A percentile compares a stretch with the other conserved stretches of the same genome.
phyloP scores from a whole-genome alignment of 2,888 invertebrate species.

The Amiota communis region DNA sequence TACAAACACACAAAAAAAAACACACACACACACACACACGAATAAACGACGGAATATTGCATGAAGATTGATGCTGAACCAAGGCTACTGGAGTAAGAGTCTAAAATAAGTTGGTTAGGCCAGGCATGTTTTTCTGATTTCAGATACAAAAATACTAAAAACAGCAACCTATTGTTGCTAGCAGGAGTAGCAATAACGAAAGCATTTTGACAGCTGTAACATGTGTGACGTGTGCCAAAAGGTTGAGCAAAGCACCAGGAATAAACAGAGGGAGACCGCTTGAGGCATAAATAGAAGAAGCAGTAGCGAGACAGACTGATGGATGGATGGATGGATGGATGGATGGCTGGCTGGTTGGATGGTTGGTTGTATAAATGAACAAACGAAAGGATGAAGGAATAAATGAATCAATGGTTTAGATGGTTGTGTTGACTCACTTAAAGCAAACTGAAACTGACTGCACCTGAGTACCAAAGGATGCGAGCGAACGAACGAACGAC shows the following conservation, averaged over 20 bases:
- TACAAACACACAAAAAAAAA: background rate
- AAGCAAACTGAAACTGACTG: constrained; percentile 2
- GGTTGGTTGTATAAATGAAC: background rate
- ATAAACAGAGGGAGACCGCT: background rate
- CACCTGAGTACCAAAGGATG: constrained; percentile 28
- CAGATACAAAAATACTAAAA: background rate
- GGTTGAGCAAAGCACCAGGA: too few relatives aligned
- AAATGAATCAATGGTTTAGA: constrained; percentile 10
- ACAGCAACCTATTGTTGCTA: too few relatives aligned
- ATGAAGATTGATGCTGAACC: constrained; percentile 33
- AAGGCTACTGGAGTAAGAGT: too few relatives aligned
- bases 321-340: background rate
- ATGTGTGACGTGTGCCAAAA: constrained; percentile 27
- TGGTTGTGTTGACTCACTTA: background rate
- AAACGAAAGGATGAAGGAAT: constrained; percentile 19
- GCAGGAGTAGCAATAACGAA: constrained; percentile 24
- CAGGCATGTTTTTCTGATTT: constrained; percentile 13
- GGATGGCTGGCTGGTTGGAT: background rate
- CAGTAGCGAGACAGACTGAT: constrained; percentile 2
- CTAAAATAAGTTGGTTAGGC: background rate
- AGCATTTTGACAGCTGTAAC: constrained; percentile 48
- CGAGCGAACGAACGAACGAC: too few relatives aligned
- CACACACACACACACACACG: background rate
- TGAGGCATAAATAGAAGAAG: background rate
- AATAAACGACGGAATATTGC: constrained; percentile 2